A percentile compares a stretch with the other conserved stretches of the same genome.
These are phyloP conservation scores for Drosophila varians DNA, from an alignment of 1,140 invertebrate species.

Conservation along the genomic window DNA sequence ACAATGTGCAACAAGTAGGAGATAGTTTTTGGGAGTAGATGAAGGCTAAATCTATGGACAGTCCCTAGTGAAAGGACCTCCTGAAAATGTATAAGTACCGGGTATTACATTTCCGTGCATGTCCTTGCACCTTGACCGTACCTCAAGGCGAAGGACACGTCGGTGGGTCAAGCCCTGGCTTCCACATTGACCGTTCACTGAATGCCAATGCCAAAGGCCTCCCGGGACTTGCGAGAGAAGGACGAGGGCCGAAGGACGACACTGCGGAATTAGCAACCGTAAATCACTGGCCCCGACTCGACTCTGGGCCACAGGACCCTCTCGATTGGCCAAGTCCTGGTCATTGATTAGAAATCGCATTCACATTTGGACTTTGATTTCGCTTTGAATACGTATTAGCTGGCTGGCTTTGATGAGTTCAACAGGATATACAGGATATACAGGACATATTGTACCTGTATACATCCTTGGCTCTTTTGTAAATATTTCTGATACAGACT, in stretches of 20 bases:
- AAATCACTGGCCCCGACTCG: slow-evolving; percentile 27
- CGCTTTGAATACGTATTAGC: slow-evolving; percentile 24
- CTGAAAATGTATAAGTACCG: too few relatives aligned
- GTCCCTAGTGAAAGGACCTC: too few relatives aligned
- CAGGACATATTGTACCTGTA: too few relatives aligned
- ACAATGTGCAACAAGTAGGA: too few relatives aligned
- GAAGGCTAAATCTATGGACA: too few relatives aligned
- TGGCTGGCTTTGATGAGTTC: neutral
- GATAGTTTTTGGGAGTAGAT: too few relatives aligned
- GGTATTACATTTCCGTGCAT: slow-evolving; percentile 9
- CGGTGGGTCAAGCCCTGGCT: neutral
- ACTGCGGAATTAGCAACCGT: slow-evolving; percentile 31
- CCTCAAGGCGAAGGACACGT: slow-evolving; percentile 14
- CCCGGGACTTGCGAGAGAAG: neutral
- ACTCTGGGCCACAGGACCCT: neutral
- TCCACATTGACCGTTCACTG: slow-evolving; percentile 5
- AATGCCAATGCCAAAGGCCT: slow-evolving; percentile 25
- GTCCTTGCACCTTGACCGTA: slow-evolving; percentile 12
- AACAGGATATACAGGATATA: neutral
- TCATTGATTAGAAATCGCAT: slow-evolving; percentile 34
- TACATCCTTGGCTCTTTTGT: too few relatives aligned
- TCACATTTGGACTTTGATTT: slow-evolving; percentile 11
- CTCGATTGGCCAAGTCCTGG: neutral
- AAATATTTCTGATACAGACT: neutral
- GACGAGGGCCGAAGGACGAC: neutral